Evolutionary conservation across 2,113 vertebrate species (phyloP).

Genomic region (Siniperca chuatsi): DNA sequence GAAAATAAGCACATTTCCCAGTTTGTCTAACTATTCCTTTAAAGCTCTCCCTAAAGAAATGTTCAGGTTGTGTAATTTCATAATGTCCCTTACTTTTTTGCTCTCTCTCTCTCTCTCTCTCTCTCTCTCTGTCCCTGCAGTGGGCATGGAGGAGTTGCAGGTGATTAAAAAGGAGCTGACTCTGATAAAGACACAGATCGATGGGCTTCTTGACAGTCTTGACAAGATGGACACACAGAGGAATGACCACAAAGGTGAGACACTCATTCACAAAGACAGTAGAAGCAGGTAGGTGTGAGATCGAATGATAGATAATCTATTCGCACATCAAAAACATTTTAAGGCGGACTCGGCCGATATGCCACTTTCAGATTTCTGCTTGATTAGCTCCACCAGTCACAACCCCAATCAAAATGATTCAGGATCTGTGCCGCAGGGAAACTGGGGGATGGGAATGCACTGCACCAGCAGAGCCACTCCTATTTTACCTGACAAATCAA

Average conservation of each 20-base stretch:
- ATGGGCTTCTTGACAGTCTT: constrained; percentile 89
- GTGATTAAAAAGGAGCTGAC: constrained; percentile 90
- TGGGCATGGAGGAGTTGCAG: constrained; percentile 87
- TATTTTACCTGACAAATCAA: constrained; percentile 59
- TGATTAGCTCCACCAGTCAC: constrained; percentile 61
- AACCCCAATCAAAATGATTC: constrained; percentile 55
- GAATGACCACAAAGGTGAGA: constrained; percentile 82
- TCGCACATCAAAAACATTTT: constrained; percentile 64
- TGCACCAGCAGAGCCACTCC: constrained; percentile 26
- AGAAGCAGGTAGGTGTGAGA: constrained; percentile 41
- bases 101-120: constrained; percentile 1
- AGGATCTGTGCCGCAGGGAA: constrained; percentile 44
- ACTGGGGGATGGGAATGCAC: constrained; percentile 17
- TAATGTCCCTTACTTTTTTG: background rate
- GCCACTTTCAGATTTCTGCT: constrained; percentile 55
- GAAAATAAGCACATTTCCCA: background rate
- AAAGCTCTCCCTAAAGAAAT: constrained; percentile 19
- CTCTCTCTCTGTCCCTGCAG: constrained; percentile 68
- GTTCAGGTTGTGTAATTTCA: constrained; percentile 27
- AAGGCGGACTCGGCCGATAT: constrained; percentile 34
- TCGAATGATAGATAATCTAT: constrained; percentile 63
- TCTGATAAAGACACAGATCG: constrained; percentile 92
- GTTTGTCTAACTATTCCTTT: background rate
- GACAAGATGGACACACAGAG: constrained; percentile 88
- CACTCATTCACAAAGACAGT: constrained; percentile 63